Base-by-base conservation (phyloP, 2,113 vertebrate genomes). In the Mormoops blainvillei region DNA sequence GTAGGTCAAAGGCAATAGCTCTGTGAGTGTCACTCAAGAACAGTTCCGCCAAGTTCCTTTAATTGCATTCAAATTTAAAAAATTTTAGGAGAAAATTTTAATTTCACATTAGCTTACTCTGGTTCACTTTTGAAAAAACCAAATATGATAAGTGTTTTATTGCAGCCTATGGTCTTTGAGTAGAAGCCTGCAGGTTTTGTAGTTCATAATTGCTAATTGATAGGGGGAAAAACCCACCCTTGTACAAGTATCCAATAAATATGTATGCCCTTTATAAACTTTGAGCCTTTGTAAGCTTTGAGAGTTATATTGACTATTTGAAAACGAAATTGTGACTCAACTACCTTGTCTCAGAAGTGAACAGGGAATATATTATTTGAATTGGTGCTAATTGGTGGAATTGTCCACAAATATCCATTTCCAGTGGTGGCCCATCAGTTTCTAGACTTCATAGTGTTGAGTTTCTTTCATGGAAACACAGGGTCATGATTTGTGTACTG, bases 81-180 rank as follows among this genome's bases (percentile, higher is more conserved):
- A 45, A 81, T 74, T 87, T 92, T 65, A 91, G 56, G n/a, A 65
- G 28, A 91, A 94, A 38, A 67, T 83, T 45, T 84, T 50, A 82
- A 71, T 92, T 71, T 16, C 61, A 56, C n/a, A 4, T 85, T 54
- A 41, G 26, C 19, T 82, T 84, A 54, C 24, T 80, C 61, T 56
- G n/a, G 38, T 45, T 93, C 67, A 81, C 58, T 92, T 95, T 89
- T 91, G 9, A 52, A 81, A 87, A 91, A 80, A 41, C 36, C 52
- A 76, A 4, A 48, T 31, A n/a, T 31, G 54, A 26, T 3, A 28
- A 80, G 20, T n/a, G 24, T 96, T 4, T 61, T 80, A 38, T 14
- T 65, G 33, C 1, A 61, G 38, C 22, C 28, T 68, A 2, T 68
- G 41, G 41, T 73, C 28, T 94, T 82, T 68, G 82, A 88, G 15